These are phyloP conservation scores for Pygoscelis adeliae DNA, from an alignment of 2,113 vertebrate species.

Conservation along the genomic window DNA sequence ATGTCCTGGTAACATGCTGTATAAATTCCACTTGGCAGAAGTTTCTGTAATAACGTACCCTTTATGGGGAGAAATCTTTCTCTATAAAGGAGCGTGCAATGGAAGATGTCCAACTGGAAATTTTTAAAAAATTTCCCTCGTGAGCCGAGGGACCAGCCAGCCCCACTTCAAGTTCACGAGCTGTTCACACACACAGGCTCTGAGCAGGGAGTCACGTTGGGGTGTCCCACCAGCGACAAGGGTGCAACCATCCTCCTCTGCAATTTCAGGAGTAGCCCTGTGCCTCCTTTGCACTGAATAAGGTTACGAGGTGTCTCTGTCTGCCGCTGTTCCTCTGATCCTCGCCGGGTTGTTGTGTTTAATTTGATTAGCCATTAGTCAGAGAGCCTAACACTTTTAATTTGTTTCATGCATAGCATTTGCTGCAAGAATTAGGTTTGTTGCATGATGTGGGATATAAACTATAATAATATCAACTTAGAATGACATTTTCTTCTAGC, in stretches of 20 bases:
- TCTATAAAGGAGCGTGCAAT: background rate
- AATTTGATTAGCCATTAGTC: background rate
- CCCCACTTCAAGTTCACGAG: background rate
- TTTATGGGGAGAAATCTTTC: background rate
- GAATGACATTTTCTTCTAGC: background rate
- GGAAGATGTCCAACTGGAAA: background rate
- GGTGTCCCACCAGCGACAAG: background rate
- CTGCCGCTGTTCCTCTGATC: background rate
- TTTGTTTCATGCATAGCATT: background rate
- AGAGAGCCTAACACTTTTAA: background rate
- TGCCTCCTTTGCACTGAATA: background rate
- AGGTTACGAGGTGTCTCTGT: background rate
- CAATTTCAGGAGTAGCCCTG: background rate
- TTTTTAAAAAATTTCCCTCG: background rate
- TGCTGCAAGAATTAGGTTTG: background rate
- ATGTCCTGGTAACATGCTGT: background rate
- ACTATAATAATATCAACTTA: background rate
- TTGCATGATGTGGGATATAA: background rate
- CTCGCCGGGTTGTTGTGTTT: rapidly evolving
- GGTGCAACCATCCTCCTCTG: background rate
- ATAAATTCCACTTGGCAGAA: background rate
- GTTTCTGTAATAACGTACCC: rapidly evolving
- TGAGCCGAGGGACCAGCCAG: background rate
- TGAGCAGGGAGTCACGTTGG: rapidly evolving
- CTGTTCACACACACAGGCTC: background rate